These are phyloP conservation scores for Pyralis farinalis DNA, from an alignment of 2,888 invertebrate species.

Conservation along the genomic window DNA sequence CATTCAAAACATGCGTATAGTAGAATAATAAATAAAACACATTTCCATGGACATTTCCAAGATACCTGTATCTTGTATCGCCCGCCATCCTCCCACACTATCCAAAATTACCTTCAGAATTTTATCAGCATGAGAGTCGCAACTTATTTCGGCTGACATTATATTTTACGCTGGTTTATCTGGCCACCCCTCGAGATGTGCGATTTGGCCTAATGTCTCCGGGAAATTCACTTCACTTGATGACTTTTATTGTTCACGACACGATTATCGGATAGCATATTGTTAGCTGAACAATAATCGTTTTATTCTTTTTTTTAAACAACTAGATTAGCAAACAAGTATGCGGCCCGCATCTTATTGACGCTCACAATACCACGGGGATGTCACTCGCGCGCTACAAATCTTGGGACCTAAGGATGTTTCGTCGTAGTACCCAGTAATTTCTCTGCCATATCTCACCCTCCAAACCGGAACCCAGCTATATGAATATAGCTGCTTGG, in stretches of 20 bases:
- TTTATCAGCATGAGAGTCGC: conserved; percentile 24
- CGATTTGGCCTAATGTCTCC: conserved; percentile 43
- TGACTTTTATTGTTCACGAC: conserved; percentile 10
- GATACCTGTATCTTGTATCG: neutral
- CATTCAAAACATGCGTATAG: no score
- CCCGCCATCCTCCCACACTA: neutral
- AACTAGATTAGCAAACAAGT: no score
- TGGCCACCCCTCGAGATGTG: conserved; percentile 37
- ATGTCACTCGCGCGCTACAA: no score
- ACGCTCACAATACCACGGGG: no score
- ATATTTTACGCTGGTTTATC: conserved; percentile 45
- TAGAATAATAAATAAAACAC: neutral
- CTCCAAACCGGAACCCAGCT: no score
- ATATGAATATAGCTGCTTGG: no score
- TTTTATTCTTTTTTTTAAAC: no score
- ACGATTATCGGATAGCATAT: conserved; percentile 8
- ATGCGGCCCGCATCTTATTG: no score
- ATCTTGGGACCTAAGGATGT: no score
- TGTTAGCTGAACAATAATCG: no score
- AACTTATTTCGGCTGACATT: conserved; percentile 29
- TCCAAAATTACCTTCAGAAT: conserved; percentile 10
- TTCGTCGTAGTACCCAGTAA: no score
- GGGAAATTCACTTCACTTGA: conserved; percentile 28
- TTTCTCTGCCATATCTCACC: no score
- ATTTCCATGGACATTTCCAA: neutral